Evolutionary conservation across 2,888 invertebrate genomes (phyloP).

Genomic region (Lypha dubia): DNA sequence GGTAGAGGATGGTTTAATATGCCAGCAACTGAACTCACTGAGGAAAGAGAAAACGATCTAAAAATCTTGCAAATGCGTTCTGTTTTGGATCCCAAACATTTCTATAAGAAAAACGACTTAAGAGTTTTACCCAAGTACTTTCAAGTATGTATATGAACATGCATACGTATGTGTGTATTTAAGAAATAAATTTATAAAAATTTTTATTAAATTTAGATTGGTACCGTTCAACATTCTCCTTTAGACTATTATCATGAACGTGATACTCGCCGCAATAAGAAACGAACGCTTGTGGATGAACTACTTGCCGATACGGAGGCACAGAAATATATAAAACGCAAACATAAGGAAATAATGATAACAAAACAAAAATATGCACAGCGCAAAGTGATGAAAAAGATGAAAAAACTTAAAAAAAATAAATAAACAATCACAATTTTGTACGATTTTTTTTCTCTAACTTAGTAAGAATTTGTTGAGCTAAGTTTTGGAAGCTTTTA

Average conservation of each 20-base stretch:
- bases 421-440: constrained; percentile 68
- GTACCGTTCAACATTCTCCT: constrained; percentile 92
- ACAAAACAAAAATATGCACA: constrained; percentile 87
- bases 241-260: constrained; percentile 94
- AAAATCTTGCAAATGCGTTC: constrained; percentile 96
- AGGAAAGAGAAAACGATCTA: constrained; percentile 94
- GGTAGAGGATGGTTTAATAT: constrained; percentile 95
- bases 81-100: constrained; percentile 94
- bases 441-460: constrained; percentile 56
- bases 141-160: constrained; percentile 85
- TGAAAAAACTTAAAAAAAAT: constrained; percentile 85
- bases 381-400: constrained; percentile 90
- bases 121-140: constrained; percentile 96
- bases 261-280: constrained; percentile 92
- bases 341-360: constrained; percentile 90
- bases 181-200: not conserved
- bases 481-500: constrained; percentile 76
- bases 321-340: constrained; percentile 90
- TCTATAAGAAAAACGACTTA: constrained; percentile 96
- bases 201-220: constrained; percentile 85
- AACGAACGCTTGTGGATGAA: constrained; percentile 96
- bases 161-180: not conserved
- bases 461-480: constrained; percentile 50
- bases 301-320: constrained; percentile 94
- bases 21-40: constrained; percentile 94